A percentile compares a stretch with the other conserved stretches of the same genome.
phyloP scores from a whole-genome alignment of 35 echinoderm and acorn worm species.

The Strongylocentrotus purpuratus region DNA sequence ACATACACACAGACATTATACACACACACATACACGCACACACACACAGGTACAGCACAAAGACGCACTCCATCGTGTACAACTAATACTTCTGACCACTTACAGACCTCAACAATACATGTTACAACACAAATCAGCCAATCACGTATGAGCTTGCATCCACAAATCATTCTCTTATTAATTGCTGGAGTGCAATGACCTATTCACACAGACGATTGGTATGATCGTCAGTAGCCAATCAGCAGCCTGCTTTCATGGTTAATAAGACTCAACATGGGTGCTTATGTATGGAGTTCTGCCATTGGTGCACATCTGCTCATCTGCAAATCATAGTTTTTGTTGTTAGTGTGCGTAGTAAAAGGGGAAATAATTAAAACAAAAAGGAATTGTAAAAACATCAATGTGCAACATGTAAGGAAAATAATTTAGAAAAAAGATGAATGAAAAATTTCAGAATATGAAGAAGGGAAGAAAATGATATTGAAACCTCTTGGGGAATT shows the following conservation, averaged over 20 bases:
- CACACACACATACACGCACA: neutral
- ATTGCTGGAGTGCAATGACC: neutral
- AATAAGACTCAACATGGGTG: neutral
- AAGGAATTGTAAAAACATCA: neutral
- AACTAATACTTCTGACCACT: neutral
- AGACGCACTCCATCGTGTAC: neutral
- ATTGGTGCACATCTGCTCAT: constrained; percentile 24
- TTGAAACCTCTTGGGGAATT: neutral
- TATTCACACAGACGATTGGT: neutral
- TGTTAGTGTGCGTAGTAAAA: constrained; percentile 25
- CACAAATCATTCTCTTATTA: neutral
- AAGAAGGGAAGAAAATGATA: neutral
- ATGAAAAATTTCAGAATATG: neutral
- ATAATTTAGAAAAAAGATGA: neutral
- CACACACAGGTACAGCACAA: neutral
- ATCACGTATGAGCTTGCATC: neutral
- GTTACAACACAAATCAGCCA: neutral
- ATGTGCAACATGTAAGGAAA: neutral
- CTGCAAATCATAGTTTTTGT: constrained; percentile 18
- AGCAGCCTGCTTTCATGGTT: constrained; percentile 6
- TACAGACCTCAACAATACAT: neutral
- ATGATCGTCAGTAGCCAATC: constrained; percentile 24
- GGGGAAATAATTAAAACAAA: neutral
- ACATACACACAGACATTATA: neutral
- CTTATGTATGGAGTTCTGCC: constrained; percentile 22